Evolutionary conservation across 1,140 invertebrate genomes (phyloP), one percentile per base, ranked within the genome.

Genomic region (Pogonognathellus flavescens): DNA sequence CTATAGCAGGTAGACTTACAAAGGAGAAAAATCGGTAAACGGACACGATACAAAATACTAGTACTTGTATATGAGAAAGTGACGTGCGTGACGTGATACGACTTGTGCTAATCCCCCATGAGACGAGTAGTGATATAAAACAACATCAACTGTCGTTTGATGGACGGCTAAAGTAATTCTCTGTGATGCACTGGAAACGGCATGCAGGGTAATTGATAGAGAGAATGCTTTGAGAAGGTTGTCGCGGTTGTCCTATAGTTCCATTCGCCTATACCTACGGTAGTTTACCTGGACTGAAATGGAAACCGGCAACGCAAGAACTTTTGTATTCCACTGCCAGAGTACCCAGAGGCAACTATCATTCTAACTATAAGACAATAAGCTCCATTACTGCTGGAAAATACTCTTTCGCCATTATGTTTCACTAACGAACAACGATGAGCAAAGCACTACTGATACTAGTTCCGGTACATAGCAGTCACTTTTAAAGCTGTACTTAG

Each of bases 91-190:
- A 76, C 41, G 13, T 76, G 41, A 49, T 49, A 76, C 31, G 70
- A 25, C 70, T 76, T 49, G 25, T 76, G 70, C 31, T 76, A 76
- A 49, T 76, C 70, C 70, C 70, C 31, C 14, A 31, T 76, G 70
- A 76, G 70, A 49, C 70, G 41, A 76, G 53, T 41, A 66, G 62
- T 41, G 70, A 76, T 76, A 76, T 76, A 76, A 76, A 76, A 76
- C 70, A 76, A 76, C 70, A 50, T 76, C 70, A 76, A 76, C 31
- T 76, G 70, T 76, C 70, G 70, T 76, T 76, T 76, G 70, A 76
- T 76, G 70, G 31, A 76, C 70, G 70, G 70, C 70, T 76, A 76
- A 76, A 76, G 70, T 76, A 76, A 76, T 76, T 76, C 31, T 76
- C 70, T 76, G 70, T 76, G 70, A 76, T 76, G 70, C n/a, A 76